Percentiles rank a stretch among this genome's conserved stretches.
Evolutionary conservation across 2,888 invertebrate genomes (phyloP).

Genomic region (Molanna angustata): DNA sequence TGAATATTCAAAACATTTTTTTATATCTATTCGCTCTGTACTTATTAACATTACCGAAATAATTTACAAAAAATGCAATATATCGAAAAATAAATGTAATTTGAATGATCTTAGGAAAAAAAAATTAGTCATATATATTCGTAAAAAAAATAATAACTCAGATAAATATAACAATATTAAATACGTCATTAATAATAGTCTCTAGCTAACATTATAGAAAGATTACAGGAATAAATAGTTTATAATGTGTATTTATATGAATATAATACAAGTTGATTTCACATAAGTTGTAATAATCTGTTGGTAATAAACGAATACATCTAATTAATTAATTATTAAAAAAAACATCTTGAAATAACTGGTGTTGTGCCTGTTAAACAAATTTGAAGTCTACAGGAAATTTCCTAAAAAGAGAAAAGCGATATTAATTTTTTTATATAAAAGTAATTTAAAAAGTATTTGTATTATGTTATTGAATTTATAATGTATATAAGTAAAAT

Average conservation of each 20-base stretch:
- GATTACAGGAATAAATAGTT: not conserved
- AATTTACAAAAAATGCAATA: no score
- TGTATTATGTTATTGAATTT: not conserved
- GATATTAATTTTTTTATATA: not conserved
- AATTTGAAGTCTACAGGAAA: conserved; percentile 28
- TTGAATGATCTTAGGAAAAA: no score
- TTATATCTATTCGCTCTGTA: no score
- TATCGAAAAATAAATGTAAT: no score
- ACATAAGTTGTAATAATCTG: not conserved
- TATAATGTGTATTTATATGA: not conserved
- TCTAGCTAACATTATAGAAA: not conserved
- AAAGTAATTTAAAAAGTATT: not conserved
- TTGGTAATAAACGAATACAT: not conserved
- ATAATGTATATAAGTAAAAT: no score
- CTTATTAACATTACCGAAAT: no score
- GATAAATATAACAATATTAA: no score
- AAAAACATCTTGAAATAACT: conserved; percentile 5
- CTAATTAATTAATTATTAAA: not conserved
- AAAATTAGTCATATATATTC: no score
- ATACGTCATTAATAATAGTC: no score
- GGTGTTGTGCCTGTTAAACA: conserved; percentile 20
- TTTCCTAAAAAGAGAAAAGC: conserved; percentile 29
- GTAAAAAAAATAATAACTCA: no score
- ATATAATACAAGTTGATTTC: conserved; percentile 7
- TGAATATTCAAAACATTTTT: no score